Evolutionary conservation across 2,113 vertebrate genomes (phyloP).

Genomic region (Acrocephalus kingi): DNA sequence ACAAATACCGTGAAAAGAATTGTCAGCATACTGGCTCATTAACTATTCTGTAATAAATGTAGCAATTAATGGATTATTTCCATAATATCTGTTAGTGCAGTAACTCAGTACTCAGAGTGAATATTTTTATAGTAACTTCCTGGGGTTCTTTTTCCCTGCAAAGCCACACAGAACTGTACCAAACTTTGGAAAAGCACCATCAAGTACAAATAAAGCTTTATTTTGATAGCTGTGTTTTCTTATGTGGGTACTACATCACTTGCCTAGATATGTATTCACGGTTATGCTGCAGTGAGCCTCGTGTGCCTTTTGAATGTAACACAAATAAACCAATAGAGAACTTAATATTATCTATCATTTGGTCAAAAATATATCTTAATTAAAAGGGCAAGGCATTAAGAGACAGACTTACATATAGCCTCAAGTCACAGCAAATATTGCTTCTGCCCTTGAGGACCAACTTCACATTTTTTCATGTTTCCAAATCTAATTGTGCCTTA

Average conservation of each 20-base stretch:
- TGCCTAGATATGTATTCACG: fast-evolving
- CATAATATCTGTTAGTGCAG: not conserved
- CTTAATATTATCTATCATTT: not conserved
- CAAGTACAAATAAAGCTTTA: not conserved
- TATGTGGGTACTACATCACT: no score
- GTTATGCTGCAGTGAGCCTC: not conserved
- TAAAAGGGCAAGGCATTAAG: not conserved
- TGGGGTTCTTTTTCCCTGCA: fast-evolving
- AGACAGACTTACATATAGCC: not conserved
- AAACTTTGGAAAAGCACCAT: not conserved
- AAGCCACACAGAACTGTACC: not conserved
- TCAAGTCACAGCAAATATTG: not conserved
- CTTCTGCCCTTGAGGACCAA: not conserved
- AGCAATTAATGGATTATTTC: not conserved
- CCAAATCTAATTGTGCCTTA: not conserved
- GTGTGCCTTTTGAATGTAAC: not conserved
- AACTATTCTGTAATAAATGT: not conserved
- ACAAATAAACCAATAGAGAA: not conserved
- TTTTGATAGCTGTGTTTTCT: not conserved
- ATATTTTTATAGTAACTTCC: not conserved
- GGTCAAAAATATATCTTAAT: not conserved
- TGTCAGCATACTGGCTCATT: not conserved
- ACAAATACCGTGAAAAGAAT: not conserved
- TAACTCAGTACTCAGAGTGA: not conserved
- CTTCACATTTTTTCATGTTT: not conserved